Percentiles rank a stretch among this genome's conserved stretches.
phyloP scores from a whole-genome alignment of 2,888 invertebrate genomes.

The Acleris literana region DNA sequence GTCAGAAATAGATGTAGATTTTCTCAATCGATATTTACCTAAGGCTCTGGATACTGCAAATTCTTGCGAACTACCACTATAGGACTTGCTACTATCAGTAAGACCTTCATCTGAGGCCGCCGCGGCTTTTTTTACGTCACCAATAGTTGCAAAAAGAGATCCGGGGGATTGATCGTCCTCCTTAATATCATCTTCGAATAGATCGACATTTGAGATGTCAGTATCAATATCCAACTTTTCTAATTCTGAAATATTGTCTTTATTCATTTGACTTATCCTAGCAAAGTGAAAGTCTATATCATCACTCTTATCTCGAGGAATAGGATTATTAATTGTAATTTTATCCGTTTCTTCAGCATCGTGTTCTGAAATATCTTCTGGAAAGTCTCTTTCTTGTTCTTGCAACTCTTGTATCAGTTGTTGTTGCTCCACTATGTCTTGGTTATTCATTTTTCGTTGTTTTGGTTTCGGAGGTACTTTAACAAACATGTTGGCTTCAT shows the following conservation, averaged over 20 bases:
- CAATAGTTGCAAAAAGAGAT: slow-evolving; percentile 89
- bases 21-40: slow-evolving; percentile 90
- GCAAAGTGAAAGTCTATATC: slow-evolving; percentile 81
- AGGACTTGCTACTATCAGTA: slow-evolving; percentile 80
- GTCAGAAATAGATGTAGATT: slow-evolving; percentile 88
- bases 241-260: slow-evolving; percentile 73
- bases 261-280: slow-evolving; percentile 81
- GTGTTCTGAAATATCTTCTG: slow-evolving; percentile 61
- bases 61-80: slow-evolving; percentile 89
- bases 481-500: slow-evolving; percentile 85
- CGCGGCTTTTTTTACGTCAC: slow-evolving; percentile 87
- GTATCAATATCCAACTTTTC: slow-evolving; percentile 83
- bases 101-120: slow-evolving; percentile 84
- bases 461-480: slow-evolving; percentile 82
- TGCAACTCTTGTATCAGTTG: slow-evolving; percentile 77
- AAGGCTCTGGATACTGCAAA: slow-evolving; percentile 92
- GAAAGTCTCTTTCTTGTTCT: slow-evolving; percentile 71
- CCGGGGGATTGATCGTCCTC: slow-evolving; percentile 86
- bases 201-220: slow-evolving; percentile 83
- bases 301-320: slow-evolving; percentile 78
- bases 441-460: slow-evolving; percentile 75
- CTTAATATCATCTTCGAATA: slow-evolving; percentile 85
- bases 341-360: slow-evolving; percentile 70
- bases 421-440: slow-evolving; percentile 79
- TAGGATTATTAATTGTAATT: slow-evolving; percentile 47